Percentiles rank a stretch among this genome's conserved stretches.
These are phyloP conservation scores for Pholis gunnellus DNA, from an alignment of 2,113 vertebrate genomes.

Conservation along the genomic window DNA sequence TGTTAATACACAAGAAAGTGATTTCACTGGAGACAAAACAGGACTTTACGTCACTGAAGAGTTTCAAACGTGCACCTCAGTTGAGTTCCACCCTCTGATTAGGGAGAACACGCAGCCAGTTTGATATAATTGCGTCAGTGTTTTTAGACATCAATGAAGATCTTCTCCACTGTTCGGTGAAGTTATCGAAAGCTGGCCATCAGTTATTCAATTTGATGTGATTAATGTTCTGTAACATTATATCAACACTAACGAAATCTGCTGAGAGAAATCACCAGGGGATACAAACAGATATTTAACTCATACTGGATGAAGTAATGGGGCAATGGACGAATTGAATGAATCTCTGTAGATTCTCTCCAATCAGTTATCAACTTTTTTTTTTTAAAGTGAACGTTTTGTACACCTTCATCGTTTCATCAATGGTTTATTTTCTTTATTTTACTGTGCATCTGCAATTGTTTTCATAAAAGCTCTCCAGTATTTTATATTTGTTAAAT, in stretches of 20 bases:
- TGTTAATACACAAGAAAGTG: neutral
- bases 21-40: neutral
- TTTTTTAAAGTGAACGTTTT: neutral
- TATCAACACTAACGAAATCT: neutral
- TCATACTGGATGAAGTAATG: neutral
- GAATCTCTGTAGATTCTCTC: neutral
- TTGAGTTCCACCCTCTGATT: conserved; percentile 6
- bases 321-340: neutral
- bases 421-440: neutral
- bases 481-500: conserved; percentile 5
- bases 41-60: conserved; percentile 2
- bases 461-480: neutral
- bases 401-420: neutral
- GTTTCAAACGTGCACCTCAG: neutral
- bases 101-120: neutral
- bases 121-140: neutral
- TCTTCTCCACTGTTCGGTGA: neutral
- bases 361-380: neutral
- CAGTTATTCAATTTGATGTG: neutral
- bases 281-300: neutral
- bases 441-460: neutral
- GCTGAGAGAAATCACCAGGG: neutral
- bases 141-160: neutral
- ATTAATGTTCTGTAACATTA: too few species aligned
- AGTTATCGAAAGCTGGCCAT: neutral